Conservation (phyloP, 2,797 vertebrate genomes). For the Poecilia wingei region DNA sequence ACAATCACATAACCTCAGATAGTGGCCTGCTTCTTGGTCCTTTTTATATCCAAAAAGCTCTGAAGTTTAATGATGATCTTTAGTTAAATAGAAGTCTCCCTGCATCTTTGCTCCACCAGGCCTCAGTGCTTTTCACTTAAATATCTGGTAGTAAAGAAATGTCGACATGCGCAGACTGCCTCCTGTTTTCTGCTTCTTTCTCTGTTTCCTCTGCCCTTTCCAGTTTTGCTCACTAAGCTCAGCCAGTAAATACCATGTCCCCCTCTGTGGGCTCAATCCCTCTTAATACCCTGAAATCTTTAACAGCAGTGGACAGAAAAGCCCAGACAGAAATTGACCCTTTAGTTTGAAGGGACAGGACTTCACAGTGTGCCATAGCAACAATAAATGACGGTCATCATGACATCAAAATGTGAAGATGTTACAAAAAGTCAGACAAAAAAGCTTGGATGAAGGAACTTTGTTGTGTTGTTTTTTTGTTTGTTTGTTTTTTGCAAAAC, state of each 20-base stretch:
- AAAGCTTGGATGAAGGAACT: background rate
- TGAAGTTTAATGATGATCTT: background rate
- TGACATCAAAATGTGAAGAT: background rate
- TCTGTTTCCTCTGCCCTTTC: conserved; percentile 38
- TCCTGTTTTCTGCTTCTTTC: conserved; percentile 21
- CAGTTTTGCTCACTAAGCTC: conserved; percentile 29
- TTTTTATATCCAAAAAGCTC: background rate
- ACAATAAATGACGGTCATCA: conserved; percentile 21
- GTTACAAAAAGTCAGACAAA: background rate
- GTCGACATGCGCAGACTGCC: conserved; percentile 14
- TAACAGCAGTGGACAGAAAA: conserved; percentile 36
- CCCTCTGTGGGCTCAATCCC: conserved; percentile 50
- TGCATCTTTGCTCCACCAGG: background rate
- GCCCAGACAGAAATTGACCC: conserved; percentile 39
- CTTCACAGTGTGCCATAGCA: conserved; percentile 20
- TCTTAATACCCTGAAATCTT: conserved; percentile 58
- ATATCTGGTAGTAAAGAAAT: background rate
- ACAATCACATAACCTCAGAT: background rate
- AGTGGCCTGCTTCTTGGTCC: background rate
- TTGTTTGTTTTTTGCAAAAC: background rate
- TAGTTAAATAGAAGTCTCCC: background rate
- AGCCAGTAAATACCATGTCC: conserved; percentile 35
- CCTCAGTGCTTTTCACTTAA: background rate
- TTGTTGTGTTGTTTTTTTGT: background rate
- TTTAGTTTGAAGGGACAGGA: conserved; percentile 39